Conservation (phyloP, 2,113 vertebrate species). For the Cercopithecus mona region DNA sequence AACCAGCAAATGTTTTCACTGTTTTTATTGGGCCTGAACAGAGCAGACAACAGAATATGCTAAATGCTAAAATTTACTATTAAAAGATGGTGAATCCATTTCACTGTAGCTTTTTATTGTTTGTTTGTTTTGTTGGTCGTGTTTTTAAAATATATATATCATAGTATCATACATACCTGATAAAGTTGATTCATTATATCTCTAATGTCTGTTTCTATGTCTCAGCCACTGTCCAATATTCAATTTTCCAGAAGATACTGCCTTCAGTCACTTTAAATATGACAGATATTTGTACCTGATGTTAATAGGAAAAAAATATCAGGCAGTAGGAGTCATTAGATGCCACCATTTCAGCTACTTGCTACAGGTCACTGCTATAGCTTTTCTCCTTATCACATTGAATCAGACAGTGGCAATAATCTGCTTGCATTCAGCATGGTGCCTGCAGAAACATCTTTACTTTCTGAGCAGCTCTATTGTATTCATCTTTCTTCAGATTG, state of each 20-base stretch:
- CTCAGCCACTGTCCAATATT: not conserved
- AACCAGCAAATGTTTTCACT: not conserved
- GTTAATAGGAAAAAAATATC: conserved; percentile 27
- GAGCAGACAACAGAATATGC: not conserved
- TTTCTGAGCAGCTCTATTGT: conserved; percentile 52
- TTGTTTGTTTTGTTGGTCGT: not conserved
- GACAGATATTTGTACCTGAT: not conserved
- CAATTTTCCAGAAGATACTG: not conserved
- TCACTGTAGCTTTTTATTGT: not conserved
- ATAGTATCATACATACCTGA: not conserved
- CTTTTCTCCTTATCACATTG: conserved; percentile 65
- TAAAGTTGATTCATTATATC: not conserved
- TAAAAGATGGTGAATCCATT: not conserved
- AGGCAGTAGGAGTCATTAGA: not conserved
- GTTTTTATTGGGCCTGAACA: not conserved
- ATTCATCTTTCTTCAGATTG: conserved; percentile 58
- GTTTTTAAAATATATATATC: not conserved
- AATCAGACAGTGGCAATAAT: conserved; percentile 68
- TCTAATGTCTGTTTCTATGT: not conserved
- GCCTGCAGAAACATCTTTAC: conserved; percentile 58
- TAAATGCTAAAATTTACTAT: not conserved
- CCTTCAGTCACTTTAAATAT: not conserved
- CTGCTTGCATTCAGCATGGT: conserved; percentile 60
- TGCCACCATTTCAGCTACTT: not conserved
- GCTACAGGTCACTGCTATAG: not conserved